phyloP scores from a whole-genome alignment of 2,797 vertebrate genomes.

The Pseudotriccus pelzelni region DNA sequence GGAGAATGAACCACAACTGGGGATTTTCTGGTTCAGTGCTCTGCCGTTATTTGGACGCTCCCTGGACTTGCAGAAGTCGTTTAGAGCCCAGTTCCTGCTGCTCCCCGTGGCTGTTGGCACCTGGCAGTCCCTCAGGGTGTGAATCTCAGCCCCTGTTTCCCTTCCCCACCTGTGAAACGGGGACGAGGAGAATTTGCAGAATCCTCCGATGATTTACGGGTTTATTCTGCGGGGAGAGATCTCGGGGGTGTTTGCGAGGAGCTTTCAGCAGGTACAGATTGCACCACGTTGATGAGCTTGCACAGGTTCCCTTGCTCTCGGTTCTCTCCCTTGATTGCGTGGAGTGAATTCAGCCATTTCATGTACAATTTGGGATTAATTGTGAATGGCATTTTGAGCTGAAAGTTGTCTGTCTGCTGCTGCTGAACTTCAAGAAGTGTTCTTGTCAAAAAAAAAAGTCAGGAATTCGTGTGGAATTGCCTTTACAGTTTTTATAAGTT shows the following conservation, averaged over 20 bases:
- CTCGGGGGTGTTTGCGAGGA: not conserved
- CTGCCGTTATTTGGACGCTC: not conserved
- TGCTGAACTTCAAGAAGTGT: not conserved
- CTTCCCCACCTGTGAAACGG: not conserved
- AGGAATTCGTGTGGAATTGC: not conserved
- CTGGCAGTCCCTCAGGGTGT: not conserved
- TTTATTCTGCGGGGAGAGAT: not conserved
- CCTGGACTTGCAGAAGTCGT: not conserved
- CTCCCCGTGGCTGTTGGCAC: not conserved
- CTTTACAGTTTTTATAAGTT: not conserved
- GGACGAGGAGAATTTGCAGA: not conserved
- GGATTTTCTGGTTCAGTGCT: slow-evolving; percentile 12
- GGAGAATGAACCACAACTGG: not conserved
- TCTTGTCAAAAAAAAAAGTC: not conserved
- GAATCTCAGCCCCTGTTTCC: not conserved
- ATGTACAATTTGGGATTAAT: slow-evolving; percentile 24
- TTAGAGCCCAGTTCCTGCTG: not conserved
- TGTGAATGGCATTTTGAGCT: slow-evolving; percentile 21
- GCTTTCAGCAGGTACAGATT: slow-evolving; percentile 27
- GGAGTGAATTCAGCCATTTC: slow-evolving; percentile 31
- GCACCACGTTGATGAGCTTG: slow-evolving; percentile 1
- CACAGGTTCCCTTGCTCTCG: not conserved
- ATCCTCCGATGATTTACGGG: not conserved
- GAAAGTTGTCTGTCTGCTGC: slow-evolving; percentile 13
- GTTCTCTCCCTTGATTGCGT: slow-evolving; percentile 23